Conservation (phyloP, 2,888 invertebrate genomes). For the Parasteatoda lunata region DNA sequence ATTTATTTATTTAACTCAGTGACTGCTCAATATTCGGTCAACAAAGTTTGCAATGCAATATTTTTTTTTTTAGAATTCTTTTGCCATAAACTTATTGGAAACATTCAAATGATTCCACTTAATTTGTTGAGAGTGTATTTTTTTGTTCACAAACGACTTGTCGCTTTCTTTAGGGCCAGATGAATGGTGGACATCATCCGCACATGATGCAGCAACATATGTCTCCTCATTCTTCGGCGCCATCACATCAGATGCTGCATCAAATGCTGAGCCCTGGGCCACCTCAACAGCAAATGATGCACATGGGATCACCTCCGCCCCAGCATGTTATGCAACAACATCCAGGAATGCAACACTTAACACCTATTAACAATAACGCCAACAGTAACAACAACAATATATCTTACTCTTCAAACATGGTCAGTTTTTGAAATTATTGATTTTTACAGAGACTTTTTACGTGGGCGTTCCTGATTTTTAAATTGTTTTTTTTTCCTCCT, state of each 20-base stretch:
- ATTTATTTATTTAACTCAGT: too few species aligned
- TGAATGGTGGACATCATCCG: conserved; percentile 52
- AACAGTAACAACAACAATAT: conserved; percentile 48
- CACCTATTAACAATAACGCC: conserved; percentile 2
- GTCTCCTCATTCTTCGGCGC: conserved; percentile 31
- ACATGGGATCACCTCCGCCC: conserved; percentile 23
- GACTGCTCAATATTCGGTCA: neutral
- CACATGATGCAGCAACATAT: conserved; percentile 42
- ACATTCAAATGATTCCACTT: too few species aligned
- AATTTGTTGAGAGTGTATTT: too few species aligned
- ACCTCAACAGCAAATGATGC: conserved; percentile 41
- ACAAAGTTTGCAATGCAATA: neutral
- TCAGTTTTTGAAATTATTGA: conserved; percentile 10
- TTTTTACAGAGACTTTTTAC: neutral
- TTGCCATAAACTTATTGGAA: neutral
- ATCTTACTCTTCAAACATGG: conserved; percentile 51
- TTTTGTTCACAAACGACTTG: too few species aligned
- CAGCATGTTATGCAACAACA: conserved; percentile 42
- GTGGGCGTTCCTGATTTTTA: neutral
- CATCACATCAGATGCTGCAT: conserved; percentile 59
- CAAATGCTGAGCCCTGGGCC: conserved; percentile 57
- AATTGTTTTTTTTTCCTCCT: neutral
- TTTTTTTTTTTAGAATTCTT: neutral
- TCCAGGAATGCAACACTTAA: conserved; percentile 33
- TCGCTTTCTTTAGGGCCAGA: conserved; percentile 15